Evolutionary conservation across 2,888 invertebrate genomes (phyloP), one percentile per base, ranked within the genome.

Genomic region (Tribolium freemani): DNA sequence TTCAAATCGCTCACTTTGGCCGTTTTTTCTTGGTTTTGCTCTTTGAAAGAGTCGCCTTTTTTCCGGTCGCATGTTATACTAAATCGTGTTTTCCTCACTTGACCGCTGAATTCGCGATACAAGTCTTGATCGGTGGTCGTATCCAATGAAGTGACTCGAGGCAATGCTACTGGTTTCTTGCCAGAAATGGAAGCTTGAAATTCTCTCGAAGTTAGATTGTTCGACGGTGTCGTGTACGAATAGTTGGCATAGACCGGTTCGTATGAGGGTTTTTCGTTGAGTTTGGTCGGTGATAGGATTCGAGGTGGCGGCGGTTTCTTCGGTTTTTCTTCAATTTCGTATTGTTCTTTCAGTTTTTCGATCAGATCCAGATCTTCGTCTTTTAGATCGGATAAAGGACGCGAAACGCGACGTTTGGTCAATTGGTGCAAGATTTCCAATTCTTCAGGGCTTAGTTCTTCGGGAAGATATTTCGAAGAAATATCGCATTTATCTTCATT

Each of bases 351-450:
- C 51, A 75, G 38, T n/a, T 26, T 73, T 21, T 81, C 77, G 44
- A 84, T 80, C 5, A 83, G 53, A 2, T 71, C 67, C 11, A 83
- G 72, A 76, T 84, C 84, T 13, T 78, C 74, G n/a, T 79, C 78
- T 69, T 82, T 83, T 6, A 84, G 72, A 16, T 81, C 82, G 0
- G 84, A 84, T 54, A 80, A 75, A 4, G 82, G 79, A 56, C 80
- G 75, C 1, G 77, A 72, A 45, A 50, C 69, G 56, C 73, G 72
- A 13, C 68, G 66, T 21, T 20, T 20, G 6, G 54, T 21, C 5
- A 16, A 4, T 3, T 44, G 10, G n/a, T 64, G 16, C 5, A 64
- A 6, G 2, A 20, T 13, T 9, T 51, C 38, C 6, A 16, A 3
- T 26, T 67, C 67, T 16, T 56, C 48, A 21, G 31, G 20, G 9